Evolutionary conservation across 2,797 vertebrate genomes (phyloP), one percentile per base, ranked within the genome.

Genomic region (Petrocephalus schoutedeni): DNA sequence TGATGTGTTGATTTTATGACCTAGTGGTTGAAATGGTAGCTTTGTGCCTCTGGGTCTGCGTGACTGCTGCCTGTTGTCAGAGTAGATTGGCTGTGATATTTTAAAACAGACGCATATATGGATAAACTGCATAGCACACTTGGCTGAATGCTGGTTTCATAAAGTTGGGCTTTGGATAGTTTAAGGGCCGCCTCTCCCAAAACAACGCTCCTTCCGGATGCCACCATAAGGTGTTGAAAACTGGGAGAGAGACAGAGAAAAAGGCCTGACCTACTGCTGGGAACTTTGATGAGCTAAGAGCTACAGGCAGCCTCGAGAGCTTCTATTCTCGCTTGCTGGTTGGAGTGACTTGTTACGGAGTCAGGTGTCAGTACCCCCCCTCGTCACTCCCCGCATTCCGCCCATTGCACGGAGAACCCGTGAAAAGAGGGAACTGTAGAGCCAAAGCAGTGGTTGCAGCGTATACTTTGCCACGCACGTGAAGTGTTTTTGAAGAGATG

Each of bases 401-500:
- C 41, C 21, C 64, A 56, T 88, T 59, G 74, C 28, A 36, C 23
- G 28, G 64, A 41, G 28, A 86, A 41, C 53, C 61, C n/a, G 32
- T 71, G 14, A 56, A 41, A 82, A 53, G 36, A 64, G 53, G 87
- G 57, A 49, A 41, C 16, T 19, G 53, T 41, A 57, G 53, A 36
- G 10, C 5, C 71, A 89, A 28, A 74, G 9, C 41, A 89, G 49
- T 59, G 45, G 16, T 58, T 23, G 77, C 19, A 28, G 36, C 36
- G 8, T 45, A 19, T 88, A 64, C 85, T 84, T 89, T 88, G 87
- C 87, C 51, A 88, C 32, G 87, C 86, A 61, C 0, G 19, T 83
- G 56, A 89, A 90, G 89, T 90, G 87, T 91, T 89, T 85, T 90
- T 84, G 10, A 77, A 89, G 88, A 86, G 84, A 87, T 16, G 90